Evolutionary conservation across 2,113 vertebrate genomes (phyloP).

Genomic region (Hemicordylus capensis): DNA sequence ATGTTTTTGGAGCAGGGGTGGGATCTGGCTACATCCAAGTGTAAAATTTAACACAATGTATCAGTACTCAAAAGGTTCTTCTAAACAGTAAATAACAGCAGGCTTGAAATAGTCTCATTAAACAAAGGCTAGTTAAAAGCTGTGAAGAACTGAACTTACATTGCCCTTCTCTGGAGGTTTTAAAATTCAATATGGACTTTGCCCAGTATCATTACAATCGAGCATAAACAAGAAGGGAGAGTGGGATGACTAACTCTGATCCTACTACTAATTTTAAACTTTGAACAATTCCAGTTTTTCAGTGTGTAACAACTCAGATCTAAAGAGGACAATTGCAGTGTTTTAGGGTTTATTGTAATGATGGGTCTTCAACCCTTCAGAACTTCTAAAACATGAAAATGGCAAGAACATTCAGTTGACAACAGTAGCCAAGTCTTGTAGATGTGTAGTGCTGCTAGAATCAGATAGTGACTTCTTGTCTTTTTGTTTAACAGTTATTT

Average conservation of each 20-base stretch:
- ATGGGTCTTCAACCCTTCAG: neutral
- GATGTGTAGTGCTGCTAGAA: too few species aligned
- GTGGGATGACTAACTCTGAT: neutral
- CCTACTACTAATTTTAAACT: neutral
- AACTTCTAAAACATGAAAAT: neutral
- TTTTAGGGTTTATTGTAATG: neutral
- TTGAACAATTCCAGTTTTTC: neutral
- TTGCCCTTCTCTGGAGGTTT: neutral
- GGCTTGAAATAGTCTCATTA: conserved; percentile 35
- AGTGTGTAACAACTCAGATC: neutral
- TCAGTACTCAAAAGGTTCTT: conserved; percentile 40
- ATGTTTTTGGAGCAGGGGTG: too few species aligned
- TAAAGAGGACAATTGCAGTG: neutral
- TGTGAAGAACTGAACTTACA: neutral
- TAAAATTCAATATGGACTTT: neutral
- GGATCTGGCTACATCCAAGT: conserved; percentile 62
- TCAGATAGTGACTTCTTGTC: neutral
- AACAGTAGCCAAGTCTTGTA: neutral
- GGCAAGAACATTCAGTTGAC: conserved; percentile 9
- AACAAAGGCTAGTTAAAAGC: neutral
- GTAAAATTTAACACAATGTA: conserved; percentile 60
- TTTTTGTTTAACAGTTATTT: neutral
- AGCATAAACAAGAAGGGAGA: neutral
- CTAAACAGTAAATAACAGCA: neutral
- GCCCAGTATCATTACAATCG: neutral